Conservation (phyloP, 2,113 vertebrate genomes). For the Brachypodius melanocephalos region DNA sequence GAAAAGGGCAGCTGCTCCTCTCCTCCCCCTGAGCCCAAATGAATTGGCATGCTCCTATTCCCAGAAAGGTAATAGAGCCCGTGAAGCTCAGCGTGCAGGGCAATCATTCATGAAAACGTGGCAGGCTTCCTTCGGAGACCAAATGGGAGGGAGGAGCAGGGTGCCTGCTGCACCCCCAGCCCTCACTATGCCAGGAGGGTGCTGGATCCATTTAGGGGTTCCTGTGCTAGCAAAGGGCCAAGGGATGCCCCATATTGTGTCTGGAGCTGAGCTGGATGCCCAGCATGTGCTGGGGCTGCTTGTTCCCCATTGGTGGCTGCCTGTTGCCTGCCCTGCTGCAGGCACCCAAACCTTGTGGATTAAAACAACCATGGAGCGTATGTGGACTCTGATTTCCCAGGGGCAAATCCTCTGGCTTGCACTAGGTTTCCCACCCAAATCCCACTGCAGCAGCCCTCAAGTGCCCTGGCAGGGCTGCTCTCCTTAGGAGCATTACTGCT, state of each 20-base stretch:
- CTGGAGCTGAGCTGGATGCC: not conserved
- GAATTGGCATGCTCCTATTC: not conserved
- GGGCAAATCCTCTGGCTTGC: not conserved
- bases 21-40: conserved; percentile 9
- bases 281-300: not conserved
- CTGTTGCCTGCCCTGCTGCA: fast-evolving
- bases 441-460: not conserved
- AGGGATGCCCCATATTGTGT: fast-evolving
- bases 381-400: fast-evolving
- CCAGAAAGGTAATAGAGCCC: conserved; percentile 48
- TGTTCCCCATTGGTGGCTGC: not conserved
- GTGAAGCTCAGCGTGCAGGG: not conserved
- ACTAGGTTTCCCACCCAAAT: not conserved
- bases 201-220: not conserved
- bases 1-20: conserved; percentile 57
- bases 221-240: not conserved
- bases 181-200: not conserved
- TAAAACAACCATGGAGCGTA: not conserved
- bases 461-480: not conserved
- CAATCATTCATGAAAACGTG: conserved; percentile 17
- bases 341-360: not conserved
- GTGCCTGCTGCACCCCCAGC: not conserved
- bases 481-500: not conserved
- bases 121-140: not conserved
- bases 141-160: not conserved